Evolutionary conservation across 2,113 vertebrate species (phyloP).

Genomic region (Pyrgilauda ruficollis): DNA sequence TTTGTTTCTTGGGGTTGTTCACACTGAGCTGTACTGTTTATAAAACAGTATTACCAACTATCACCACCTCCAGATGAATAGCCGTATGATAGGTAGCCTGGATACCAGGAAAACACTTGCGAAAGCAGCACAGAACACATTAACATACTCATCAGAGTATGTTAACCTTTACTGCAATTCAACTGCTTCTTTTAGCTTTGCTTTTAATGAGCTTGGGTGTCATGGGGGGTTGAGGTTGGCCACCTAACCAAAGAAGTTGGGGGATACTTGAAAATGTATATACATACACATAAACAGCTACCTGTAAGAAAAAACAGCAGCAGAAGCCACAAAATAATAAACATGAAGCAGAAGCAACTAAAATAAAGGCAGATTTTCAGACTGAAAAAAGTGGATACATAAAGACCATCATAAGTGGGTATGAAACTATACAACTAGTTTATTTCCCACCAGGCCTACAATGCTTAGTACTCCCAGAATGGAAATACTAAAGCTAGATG

Average conservation of each 20-base stretch:
- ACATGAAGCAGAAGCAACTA: neutral
- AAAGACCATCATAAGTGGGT: neutral
- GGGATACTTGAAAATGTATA: neutral
- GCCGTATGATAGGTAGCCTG: neutral
- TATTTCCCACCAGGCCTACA: neutral
- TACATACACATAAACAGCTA: neutral
- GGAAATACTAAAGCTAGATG: neutral
- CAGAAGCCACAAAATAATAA: neutral
- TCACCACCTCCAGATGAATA: neutral
- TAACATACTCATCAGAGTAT: neutral
- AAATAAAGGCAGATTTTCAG: neutral
- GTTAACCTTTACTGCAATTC: neutral
- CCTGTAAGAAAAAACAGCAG: neutral
- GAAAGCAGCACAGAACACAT: neutral
- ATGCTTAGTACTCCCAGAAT: neutral
- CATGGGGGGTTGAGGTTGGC: neutral
- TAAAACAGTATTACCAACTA: neutral
- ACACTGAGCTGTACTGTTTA: neutral
- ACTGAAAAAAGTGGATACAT: neutral
- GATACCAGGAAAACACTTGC: neutral
- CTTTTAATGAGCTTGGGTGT: neutral
- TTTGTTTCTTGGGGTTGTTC: neutral
- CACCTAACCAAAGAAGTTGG: neutral
- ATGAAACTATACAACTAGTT: neutral
- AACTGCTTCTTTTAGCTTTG: neutral